A percentile compares a stretch with the other conserved stretches of the same genome.
Conservation (phyloP, 2,888 invertebrate genomes). For the Eilema sororculum region DNA sequence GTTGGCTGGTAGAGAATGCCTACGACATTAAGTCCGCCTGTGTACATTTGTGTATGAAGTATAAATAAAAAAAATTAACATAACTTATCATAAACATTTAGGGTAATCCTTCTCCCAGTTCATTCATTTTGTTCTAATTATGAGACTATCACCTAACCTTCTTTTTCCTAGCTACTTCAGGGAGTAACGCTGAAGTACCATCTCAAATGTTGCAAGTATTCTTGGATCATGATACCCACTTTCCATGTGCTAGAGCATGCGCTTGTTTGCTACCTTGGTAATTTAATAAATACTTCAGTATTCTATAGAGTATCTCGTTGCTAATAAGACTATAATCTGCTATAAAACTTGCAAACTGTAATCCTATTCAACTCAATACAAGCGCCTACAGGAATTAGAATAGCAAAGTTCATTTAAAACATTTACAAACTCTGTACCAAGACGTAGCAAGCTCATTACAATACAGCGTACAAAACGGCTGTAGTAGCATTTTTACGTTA, state of each 20-base stretch:
- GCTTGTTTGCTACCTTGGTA: not conserved
- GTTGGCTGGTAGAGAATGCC: too few species aligned
- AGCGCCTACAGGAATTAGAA: constrained; percentile 4
- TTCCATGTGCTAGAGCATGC: not conserved
- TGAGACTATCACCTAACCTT: too few species aligned
- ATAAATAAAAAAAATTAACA: too few species aligned
- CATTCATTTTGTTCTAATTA: not conserved
- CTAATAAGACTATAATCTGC: not conserved
- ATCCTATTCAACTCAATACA: not conserved
- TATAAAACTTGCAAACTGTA: not conserved
- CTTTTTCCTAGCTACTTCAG: not conserved
- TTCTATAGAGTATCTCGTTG: too few species aligned
- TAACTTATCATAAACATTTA: too few species aligned
- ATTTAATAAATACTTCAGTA: not conserved
- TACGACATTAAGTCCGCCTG: too few species aligned
- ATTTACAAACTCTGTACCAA: not conserved
- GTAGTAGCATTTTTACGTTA: too few species aligned
- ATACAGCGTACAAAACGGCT: too few species aligned
- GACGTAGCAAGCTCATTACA: too few species aligned
- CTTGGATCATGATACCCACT: not conserved
- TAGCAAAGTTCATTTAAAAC: constrained; percentile 2
- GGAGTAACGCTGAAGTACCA: not conserved
- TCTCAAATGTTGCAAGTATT: not conserved
- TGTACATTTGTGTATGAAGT: too few species aligned
- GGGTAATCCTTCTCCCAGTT: too few species aligned